These are phyloP conservation scores for Metalampra italica DNA, from an alignment of 2,888 invertebrate species.

Conservation along the genomic window DNA sequence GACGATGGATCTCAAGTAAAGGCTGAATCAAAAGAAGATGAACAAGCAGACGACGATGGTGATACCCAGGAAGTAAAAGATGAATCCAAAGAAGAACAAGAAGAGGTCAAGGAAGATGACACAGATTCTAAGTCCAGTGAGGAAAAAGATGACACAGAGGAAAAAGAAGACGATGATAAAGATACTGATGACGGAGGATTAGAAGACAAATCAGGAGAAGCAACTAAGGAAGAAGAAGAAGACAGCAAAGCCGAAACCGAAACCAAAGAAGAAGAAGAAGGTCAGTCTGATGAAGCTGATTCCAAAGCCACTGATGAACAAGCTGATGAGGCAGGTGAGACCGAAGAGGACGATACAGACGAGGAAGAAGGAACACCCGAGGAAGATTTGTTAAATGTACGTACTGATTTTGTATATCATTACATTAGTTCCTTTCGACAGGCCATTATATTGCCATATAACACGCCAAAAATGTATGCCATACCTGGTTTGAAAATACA, in stretches of 20 bases:
- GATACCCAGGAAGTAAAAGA: conserved; percentile 35
- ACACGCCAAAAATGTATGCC: no score
- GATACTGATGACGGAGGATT: conserved; percentile 35
- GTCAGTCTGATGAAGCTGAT: conserved; percentile 29
- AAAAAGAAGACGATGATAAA: conserved; percentile 31
- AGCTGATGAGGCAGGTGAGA: conserved; percentile 20
- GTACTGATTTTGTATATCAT: conserved; percentile 14
- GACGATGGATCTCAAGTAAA: conserved; percentile 69
- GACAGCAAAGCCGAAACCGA: conserved; percentile 8
- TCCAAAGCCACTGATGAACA: conserved; percentile 21
- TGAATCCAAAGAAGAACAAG: conserved; percentile 40
- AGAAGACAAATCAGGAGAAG: conserved; percentile 36
- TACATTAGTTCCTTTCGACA: no score
- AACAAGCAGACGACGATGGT: conserved; percentile 27
- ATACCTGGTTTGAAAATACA: not conserved
- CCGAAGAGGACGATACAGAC: conserved; percentile 26
- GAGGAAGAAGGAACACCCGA: conserved; percentile 78
- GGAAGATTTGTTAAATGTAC: conserved; percentile 81
- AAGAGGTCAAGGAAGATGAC: conserved; percentile 31
- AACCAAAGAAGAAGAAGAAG: conserved; percentile 29
- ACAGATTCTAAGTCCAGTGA: conserved; percentile 37
- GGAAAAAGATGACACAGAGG: conserved; percentile 34
- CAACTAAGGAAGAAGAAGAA: conserved; percentile 22
- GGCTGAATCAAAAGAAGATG: conserved; percentile 52
- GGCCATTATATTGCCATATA: no score